phyloP scores from a whole-genome alignment of 2,113 vertebrate genomes.

The Hyaena hyaena region DNA sequence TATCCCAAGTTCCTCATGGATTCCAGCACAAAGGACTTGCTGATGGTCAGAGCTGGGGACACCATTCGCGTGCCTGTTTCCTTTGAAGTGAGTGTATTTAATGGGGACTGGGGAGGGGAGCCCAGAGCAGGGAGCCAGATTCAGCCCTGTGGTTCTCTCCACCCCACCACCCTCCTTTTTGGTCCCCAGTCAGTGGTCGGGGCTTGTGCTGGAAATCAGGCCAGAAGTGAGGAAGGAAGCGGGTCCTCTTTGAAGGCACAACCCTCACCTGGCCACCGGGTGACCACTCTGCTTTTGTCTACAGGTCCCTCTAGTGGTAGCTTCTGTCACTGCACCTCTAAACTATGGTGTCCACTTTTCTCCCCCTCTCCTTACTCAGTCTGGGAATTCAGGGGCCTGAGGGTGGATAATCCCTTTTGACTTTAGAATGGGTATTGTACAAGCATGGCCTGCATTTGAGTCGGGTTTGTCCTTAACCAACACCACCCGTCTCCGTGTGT shows the following conservation, averaged over 20 bases:
- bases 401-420: not conserved
- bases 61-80: conserved; percentile 88
- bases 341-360: fast-evolving
- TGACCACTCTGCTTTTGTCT: fast-evolving
- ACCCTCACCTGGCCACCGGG: not conserved
- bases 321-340: not conserved
- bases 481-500: not conserved
- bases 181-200: too few species aligned
- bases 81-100: conserved; percentile 89
- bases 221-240: not conserved
- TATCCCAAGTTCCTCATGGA: conserved; percentile 89
- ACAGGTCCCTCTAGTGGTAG: not conserved
- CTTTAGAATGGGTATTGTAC: not conserved
- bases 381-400: not conserved
- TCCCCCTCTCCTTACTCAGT: not conserved
- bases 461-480: not conserved
- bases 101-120: not conserved
- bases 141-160: not conserved
- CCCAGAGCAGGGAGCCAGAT: not conserved
- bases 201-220: not conserved
- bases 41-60: conserved; percentile 91
- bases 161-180: not conserved
- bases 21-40: conserved; percentile 87
- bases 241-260: not conserved
- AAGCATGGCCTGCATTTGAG: not conserved